Conservation (phyloP, 2,113 vertebrate species). For the Catharus bicknelli region DNA sequence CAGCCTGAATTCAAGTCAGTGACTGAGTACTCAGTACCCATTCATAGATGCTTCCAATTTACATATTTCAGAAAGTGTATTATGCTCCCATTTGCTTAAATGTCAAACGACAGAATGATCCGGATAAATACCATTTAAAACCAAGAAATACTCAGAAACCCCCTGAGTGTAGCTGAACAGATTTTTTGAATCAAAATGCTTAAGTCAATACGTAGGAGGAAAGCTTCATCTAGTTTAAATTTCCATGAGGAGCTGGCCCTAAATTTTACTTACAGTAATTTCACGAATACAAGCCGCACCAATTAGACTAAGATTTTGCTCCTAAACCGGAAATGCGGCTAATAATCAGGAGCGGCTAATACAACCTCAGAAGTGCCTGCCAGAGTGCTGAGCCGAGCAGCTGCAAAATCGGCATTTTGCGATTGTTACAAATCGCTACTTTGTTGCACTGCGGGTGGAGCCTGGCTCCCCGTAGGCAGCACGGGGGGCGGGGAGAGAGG, state of each 20-base stretch:
- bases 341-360: no score
- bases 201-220: background rate
- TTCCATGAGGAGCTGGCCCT: background rate
- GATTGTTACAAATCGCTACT: no score
- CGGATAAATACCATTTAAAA: conserved; percentile 27
- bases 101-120: conserved; percentile 20
- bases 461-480: no score
- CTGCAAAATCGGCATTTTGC: no score
- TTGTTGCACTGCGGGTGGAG: no score
- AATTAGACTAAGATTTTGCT: no score
- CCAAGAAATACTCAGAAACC: background rate
- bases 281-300: no score
- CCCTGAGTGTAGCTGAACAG: background rate
- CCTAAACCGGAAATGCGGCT: no score
- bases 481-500: no score
- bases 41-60: conserved; percentile 12
- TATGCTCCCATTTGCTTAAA: conserved; percentile 36
- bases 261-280: background rate
- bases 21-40: background rate
- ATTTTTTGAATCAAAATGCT: background rate
- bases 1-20: conserved; percentile 13
- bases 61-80: background rate
- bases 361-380: no score
- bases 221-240: background rate
- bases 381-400: no score